These are phyloP conservation scores for Hestina assimilis DNA, from an alignment of 1,140 invertebrate species.

Conservation along the genomic window DNA sequence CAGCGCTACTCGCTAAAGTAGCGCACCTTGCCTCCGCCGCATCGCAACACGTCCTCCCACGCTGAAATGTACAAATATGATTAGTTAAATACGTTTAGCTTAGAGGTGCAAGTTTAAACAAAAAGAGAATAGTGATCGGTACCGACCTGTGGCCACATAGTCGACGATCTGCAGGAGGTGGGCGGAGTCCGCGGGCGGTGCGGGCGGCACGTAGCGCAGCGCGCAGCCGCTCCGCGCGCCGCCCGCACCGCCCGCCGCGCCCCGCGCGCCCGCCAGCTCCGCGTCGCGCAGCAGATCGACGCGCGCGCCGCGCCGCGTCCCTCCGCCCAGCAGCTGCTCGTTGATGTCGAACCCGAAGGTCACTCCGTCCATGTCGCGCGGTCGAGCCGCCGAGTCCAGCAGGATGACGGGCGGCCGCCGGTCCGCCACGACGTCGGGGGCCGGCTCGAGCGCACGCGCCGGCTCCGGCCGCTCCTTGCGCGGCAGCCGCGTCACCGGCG, in stretches of 20 bases:
- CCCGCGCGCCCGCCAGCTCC: constrained; percentile 18
- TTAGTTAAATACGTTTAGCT: background rate
- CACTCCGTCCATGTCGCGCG: constrained; percentile 78
- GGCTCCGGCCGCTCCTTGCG: constrained; percentile 29
- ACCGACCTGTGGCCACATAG: constrained; percentile 81
- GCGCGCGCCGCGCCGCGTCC: constrained; percentile 38
- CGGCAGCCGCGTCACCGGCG: constrained; percentile 10
- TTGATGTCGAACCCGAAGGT: constrained; percentile 86
- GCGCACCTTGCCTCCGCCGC: constrained; percentile 64
- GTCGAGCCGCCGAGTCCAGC: constrained; percentile 76
- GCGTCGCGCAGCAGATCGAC: constrained; percentile 13
- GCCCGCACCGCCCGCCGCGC: background rate
- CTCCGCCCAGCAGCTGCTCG: constrained; percentile 79
- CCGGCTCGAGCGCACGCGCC: constrained; percentile 20
- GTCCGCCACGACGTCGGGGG: constrained; percentile 63
- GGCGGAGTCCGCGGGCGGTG: constrained; percentile 28
- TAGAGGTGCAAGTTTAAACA: background rate
- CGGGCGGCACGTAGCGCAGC: constrained; percentile 42
- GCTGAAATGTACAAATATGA: constrained; percentile 57
- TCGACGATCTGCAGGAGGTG: constrained; percentile 82
- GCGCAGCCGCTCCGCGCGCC: constrained; percentile 11
- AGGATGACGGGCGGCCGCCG: constrained; percentile 82
- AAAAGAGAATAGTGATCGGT: background rate
- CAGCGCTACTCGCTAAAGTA: constrained; percentile 67
- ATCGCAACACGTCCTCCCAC: constrained; percentile 78